These are phyloP conservation scores for Cartodere bifasciata DNA, from an alignment of 2,888 invertebrate genomes.

Conservation along the genomic window DNA sequence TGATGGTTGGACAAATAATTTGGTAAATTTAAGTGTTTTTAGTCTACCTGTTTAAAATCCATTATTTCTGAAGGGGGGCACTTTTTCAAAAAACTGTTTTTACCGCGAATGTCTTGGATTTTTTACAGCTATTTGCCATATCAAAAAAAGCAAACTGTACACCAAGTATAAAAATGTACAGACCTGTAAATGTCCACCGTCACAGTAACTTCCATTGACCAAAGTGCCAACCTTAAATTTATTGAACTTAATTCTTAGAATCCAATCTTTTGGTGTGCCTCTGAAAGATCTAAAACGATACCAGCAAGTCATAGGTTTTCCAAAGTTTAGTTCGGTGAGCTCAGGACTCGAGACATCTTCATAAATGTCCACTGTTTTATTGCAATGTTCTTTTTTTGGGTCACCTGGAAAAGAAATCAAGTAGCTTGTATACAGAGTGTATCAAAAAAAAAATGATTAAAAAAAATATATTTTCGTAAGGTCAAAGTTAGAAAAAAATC, in stretches of 20 bases:
- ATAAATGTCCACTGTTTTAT: slow-evolving; percentile 88
- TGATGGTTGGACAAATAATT: too few species aligned
- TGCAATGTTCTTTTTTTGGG: slow-evolving; percentile 74
- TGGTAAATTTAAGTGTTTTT: too few species aligned
- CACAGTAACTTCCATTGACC: slow-evolving; percentile 77
- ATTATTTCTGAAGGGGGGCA: too few species aligned
- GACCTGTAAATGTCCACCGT: slow-evolving; percentile 86
- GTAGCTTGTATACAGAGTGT: too few species aligned
- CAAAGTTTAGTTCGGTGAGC: slow-evolving; percentile 68
- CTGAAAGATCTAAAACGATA: slow-evolving; percentile 82
- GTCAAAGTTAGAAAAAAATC: background rate
- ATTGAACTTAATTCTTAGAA: slow-evolving; percentile 77
- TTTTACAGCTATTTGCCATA: too few species aligned
- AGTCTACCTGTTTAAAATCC: too few species aligned
- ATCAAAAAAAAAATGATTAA: too few species aligned
- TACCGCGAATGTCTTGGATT: too few species aligned
- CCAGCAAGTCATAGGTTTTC: slow-evolving; percentile 77
- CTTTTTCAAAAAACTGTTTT: too few species aligned
- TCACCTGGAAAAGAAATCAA: slow-evolving; percentile 39
- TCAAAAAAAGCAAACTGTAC: too few species aligned
- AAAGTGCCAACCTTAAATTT: slow-evolving; percentile 85
- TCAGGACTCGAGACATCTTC: slow-evolving; percentile 84
- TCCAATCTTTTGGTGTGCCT: slow-evolving; percentile 82
- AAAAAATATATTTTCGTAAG: too few species aligned
- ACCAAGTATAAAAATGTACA: too few species aligned